These are phyloP conservation scores for Hylaeus volcanicus DNA, from an alignment of 1,140 invertebrate genomes.

Conservation along the genomic window DNA sequence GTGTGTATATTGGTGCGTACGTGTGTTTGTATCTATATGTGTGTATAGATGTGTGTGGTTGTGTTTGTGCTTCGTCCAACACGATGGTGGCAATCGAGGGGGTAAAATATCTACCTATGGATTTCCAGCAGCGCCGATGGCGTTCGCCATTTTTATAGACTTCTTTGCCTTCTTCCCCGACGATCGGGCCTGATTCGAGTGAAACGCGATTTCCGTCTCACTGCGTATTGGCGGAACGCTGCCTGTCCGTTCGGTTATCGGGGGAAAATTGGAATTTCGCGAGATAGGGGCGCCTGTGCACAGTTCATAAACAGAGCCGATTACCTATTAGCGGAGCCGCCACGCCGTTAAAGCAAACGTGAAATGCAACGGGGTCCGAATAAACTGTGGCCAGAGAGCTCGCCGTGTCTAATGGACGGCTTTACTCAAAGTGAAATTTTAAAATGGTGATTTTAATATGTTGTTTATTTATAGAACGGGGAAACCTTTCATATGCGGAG, in stretches of 20 bases:
- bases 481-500: too few species aligned
- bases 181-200: conserved; percentile 22
- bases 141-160: conserved; percentile 47
- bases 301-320: not conserved
- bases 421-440: too few species aligned
- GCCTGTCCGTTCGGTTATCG: conserved; percentile 18
- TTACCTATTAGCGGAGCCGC: not conserved
- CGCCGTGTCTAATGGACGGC: too few species aligned
- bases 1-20: not conserved
- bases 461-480: too few species aligned
- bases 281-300: not conserved
- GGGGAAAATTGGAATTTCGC: conserved; percentile 44
- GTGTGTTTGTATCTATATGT: not conserved
- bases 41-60: conserved; percentile 5
- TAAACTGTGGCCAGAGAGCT: too few species aligned
- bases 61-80: not conserved
- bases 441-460: too few species aligned
- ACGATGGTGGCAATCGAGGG: conserved; percentile 26
- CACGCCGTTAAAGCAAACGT: not conserved
- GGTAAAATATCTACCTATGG: conserved; percentile 58
- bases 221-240: conserved; percentile 21
- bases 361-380: too few species aligned
- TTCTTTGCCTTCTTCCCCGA: conserved; percentile 24
- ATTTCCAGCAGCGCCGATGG: conserved; percentile 47
- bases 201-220: conserved; percentile 57